Percentiles rank a stretch among this genome's conserved stretches.
phyloP scores from a whole-genome alignment of 2,888 invertebrate species.

The Physocephala rufipes region DNA sequence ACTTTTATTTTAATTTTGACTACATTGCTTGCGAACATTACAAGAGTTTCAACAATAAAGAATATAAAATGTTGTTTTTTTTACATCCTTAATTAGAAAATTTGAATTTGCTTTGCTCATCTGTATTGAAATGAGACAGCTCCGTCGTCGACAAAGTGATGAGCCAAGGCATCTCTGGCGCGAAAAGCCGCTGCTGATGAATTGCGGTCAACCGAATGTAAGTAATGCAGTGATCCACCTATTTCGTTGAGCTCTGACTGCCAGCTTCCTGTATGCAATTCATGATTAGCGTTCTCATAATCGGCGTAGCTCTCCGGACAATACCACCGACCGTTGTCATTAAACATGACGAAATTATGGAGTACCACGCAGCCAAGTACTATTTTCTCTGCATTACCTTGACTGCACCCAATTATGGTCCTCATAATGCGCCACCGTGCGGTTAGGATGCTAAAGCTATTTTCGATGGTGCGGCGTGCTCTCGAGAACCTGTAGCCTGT shows the following conservation, averaged over 20 bases:
- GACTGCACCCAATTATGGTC: slow-evolving; percentile 17
- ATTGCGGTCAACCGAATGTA: too few species aligned
- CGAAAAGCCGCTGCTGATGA: slow-evolving; percentile 45
- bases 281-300: slow-evolving; percentile 8
- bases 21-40: too few species aligned
- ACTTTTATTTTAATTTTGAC: too few species aligned
- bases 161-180: background rate
- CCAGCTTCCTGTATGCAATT: slow-evolving; percentile 21
- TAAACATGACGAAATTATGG: slow-evolving; percentile 34
- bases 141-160: background rate
- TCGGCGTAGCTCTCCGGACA: slow-evolving; percentile 20
- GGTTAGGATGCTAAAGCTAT: slow-evolving; percentile 28
- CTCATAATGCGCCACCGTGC: slow-evolving; percentile 33
- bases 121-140: background rate
- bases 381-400: slow-evolving; percentile 29
- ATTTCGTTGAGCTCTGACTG: background rate
- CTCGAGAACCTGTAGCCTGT: slow-evolving; percentile 17
- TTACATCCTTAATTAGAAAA: background rate
- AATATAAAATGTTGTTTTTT: background rate
- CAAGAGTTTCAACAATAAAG: background rate
- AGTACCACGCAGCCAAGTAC: slow-evolving; percentile 32
- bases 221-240: slow-evolving; percentile 5
- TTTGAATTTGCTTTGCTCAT: background rate
- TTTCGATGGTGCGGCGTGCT: slow-evolving; percentile 24
- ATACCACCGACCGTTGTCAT: slow-evolving; percentile 29